Evolutionary conservation across 2,888 invertebrate genomes (phyloP), one percentile per base, ranked within the genome.

Genomic region (Clanis bilineata): DNA sequence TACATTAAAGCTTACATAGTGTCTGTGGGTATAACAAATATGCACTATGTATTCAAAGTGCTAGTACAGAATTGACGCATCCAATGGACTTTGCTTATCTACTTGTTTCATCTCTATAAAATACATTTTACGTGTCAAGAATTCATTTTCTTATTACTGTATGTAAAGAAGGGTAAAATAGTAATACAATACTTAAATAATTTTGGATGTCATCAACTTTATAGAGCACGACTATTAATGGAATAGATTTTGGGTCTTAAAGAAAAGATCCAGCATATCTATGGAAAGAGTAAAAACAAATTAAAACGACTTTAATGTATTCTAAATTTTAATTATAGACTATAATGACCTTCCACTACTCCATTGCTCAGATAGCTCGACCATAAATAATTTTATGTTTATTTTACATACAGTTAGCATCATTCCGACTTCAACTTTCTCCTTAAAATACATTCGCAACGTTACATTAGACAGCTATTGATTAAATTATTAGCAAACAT

Each of bases 81-180:
- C 54, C 69, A 72, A 75, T 72, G 73, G 73, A 71, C 67, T 44
- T 45, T 60, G 62, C 70, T 69, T 66, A 74, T 76, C 72, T 69
- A 15, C 38, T 7, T 55, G 32, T 79, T 76, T 76, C 74, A 82
- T 78, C 80, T 79, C 58, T 62, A 59, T 63, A 63, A 59, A 58
- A 54, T 62, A 63, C 58, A 62, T 59, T 65, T 63, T 64, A 80
- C 83, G 79, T 81, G 83, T 72, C 63, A 39, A 63, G 77, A 80
- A 62, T 78, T 64, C 5, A 36, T 10, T 67, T 66, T 67, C 59
- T 58, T 58, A 65, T 51, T 32, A 18, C 9, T 18, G 61, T 23
- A 3, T 28, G 4, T 10, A 32, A n/a, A 12, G 7, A 15, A 18
- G 23, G 36, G 5, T 38, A 7, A n/a, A 23, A 38, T n/a, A 15